These are phyloP conservation scores for Ormyrus pomaceus DNA, from an alignment of 2,888 invertebrate species.

Conservation along the genomic window DNA sequence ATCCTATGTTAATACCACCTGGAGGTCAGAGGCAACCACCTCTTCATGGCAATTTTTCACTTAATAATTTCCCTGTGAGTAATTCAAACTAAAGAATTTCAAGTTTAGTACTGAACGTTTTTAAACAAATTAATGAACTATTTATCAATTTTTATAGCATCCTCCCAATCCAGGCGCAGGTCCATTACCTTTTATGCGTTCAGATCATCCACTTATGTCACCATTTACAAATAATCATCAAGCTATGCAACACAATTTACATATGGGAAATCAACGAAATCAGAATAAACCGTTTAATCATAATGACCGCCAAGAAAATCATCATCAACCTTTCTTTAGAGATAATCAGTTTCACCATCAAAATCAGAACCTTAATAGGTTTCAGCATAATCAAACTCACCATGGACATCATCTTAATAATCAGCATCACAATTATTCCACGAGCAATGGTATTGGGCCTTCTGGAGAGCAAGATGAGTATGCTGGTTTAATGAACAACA, in stretches of 20 bases:
- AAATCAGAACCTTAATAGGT: constrained; percentile 63
- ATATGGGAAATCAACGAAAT: constrained; percentile 67
- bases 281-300: constrained; percentile 67
- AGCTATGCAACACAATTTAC: constrained; percentile 69
- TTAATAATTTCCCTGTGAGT: constrained; percentile 69
- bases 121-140: neutral
- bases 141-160: constrained; percentile 65
- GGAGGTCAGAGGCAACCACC: constrained; percentile 68
- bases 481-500: constrained; percentile 93
- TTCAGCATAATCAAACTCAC: constrained; percentile 62
- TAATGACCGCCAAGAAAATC: constrained; percentile 68
- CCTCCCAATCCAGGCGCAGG: constrained; percentile 70
- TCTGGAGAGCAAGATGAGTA: constrained; percentile 84
- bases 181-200: constrained; percentile 72
- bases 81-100: neutral
- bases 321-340: constrained; percentile 72
- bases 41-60: constrained; percentile 67
- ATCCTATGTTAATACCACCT: constrained; percentile 69
- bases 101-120: neutral
- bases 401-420: constrained; percentile 60
- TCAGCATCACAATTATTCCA: constrained; percentile 66
- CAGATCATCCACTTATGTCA: constrained; percentile 70
- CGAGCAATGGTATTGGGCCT: constrained; percentile 67
- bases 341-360: constrained; percentile 70
- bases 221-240: constrained; percentile 67